Conservation (phyloP, 2,113 vertebrate species). For the Sapayoa aenigma region DNA sequence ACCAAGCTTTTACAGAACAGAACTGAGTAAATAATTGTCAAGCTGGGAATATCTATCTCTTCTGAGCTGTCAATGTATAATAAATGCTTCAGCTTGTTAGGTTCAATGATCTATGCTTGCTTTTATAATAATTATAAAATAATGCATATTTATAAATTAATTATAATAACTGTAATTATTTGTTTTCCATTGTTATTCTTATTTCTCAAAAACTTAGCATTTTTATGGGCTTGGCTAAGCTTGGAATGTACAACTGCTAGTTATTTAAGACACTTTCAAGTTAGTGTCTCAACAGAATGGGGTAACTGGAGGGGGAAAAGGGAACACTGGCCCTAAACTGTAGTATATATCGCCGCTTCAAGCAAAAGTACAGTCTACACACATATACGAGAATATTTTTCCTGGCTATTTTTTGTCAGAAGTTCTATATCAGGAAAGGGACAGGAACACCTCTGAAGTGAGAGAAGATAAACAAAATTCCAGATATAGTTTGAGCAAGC, state of each 20-base stretch:
- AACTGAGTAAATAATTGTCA: neutral
- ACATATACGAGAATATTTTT: neutral
- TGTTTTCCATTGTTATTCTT: neutral
- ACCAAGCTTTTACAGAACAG: neutral
- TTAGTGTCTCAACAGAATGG: neutral
- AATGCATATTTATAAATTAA: no score
- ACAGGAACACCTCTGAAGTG: slow-evolving; percentile 2
- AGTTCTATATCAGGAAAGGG: neutral
- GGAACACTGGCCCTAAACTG: neutral
- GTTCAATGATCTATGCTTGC: neutral
- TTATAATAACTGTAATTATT: neutral
- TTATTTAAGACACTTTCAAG: neutral
- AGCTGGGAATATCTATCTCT: neutral
- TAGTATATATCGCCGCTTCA: neutral
- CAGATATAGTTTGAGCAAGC: neutral
- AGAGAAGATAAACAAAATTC: slow-evolving; percentile 1
- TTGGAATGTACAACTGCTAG: neutral
- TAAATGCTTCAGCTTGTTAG: neutral
- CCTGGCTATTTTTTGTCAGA: slow-evolving; percentile 16
- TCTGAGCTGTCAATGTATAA: neutral
- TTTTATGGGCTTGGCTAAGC: neutral
- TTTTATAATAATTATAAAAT: neutral
- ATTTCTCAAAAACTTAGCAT: neutral
- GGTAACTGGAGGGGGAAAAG: neutral
- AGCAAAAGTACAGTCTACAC: neutral